A percentile compares a stretch with the other conserved stretches of the same genome.
phyloP scores from a whole-genome alignment of 2,113 vertebrate genomes.

The Pleuronectes platessa region DNA sequence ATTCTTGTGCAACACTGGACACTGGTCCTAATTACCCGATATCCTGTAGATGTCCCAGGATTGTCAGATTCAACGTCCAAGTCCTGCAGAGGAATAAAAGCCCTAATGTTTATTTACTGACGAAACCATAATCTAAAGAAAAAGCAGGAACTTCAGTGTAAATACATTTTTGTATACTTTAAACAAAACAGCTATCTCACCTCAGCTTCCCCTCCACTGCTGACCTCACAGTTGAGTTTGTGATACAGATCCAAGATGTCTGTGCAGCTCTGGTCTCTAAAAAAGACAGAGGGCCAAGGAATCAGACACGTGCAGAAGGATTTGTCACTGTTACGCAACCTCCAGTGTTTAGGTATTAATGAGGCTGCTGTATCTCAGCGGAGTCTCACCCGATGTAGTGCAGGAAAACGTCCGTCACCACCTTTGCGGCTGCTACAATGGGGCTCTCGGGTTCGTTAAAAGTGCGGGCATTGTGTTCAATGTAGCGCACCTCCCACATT shows the following conservation, averaged over 20 bases:
- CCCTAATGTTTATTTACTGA: not conserved
- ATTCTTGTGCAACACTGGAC: not conserved
- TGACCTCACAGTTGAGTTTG: slow-evolving; percentile 89
- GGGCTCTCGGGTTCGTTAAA: slow-evolving; percentile 98
- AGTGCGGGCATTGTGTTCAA: slow-evolving; percentile 97
- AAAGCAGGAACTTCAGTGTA: not conserved
- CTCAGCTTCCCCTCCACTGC: slow-evolving; percentile 86
- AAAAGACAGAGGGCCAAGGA: not conserved
- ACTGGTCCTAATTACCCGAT: slow-evolving; percentile 79
- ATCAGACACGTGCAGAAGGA: not conserved
- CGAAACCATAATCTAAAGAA: not conserved
- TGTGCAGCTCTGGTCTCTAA: slow-evolving; percentile 94
- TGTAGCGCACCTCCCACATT: slow-evolving; percentile 99
- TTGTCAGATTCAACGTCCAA: slow-evolving; percentile 94
- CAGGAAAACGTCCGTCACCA: slow-evolving; percentile 95
- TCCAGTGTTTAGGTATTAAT: not conserved
- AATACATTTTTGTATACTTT: not conserved
- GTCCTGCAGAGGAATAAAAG: slow-evolving; percentile 78
- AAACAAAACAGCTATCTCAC: slow-evolving; percentile 51
- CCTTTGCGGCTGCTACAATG: slow-evolving; percentile 95
- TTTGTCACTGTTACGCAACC: not conserved
- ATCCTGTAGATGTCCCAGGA: slow-evolving; percentile 93
- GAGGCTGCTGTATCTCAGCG: not conserved
- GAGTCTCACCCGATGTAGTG: slow-evolving; percentile 91
- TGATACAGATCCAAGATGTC: slow-evolving; percentile 93